Evolutionary conservation across 2,888 invertebrate species (phyloP).

Genomic region (Fragum sueziense): DNA sequence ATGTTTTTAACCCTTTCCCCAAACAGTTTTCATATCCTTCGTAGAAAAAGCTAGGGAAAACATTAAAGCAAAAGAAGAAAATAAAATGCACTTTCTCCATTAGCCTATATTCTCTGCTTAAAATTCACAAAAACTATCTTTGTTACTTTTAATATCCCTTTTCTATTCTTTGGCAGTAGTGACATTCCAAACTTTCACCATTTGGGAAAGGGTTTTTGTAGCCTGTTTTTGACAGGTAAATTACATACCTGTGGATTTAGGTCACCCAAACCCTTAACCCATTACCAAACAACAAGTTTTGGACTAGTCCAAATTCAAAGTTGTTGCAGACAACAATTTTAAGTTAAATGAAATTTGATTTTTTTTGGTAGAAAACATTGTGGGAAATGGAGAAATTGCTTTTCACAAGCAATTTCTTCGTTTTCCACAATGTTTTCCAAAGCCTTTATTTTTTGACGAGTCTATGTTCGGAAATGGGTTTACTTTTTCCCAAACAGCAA

Average conservation of each 20-base stretch:
- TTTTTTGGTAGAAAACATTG: not conserved
- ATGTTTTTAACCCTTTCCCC: no score
- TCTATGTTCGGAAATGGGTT: no score
- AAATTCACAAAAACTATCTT: no score
- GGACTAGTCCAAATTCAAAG: slow-evolving; percentile 3
- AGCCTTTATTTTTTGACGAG: no score
- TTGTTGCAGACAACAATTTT: not conserved
- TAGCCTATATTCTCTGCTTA: no score
- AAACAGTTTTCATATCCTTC: no score
- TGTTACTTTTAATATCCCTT: not conserved
- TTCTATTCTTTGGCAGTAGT: not conserved
- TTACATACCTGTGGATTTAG: not conserved
- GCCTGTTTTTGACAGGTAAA: not conserved
- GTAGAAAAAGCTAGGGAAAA: no score
- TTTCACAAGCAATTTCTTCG: no score
- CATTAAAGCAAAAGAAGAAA: no score
- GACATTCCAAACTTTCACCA: not conserved
- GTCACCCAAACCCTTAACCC: not conserved
- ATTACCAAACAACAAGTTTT: not conserved
- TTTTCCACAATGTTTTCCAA: no score
- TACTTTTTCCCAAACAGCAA: no score
- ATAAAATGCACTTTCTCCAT: no score
- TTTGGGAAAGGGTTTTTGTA: not conserved
- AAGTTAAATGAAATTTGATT: not conserved
- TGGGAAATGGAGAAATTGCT: not conserved